Conservation (phyloP, 2,888 invertebrate genomes). For the Leucozona laternaria region DNA sequence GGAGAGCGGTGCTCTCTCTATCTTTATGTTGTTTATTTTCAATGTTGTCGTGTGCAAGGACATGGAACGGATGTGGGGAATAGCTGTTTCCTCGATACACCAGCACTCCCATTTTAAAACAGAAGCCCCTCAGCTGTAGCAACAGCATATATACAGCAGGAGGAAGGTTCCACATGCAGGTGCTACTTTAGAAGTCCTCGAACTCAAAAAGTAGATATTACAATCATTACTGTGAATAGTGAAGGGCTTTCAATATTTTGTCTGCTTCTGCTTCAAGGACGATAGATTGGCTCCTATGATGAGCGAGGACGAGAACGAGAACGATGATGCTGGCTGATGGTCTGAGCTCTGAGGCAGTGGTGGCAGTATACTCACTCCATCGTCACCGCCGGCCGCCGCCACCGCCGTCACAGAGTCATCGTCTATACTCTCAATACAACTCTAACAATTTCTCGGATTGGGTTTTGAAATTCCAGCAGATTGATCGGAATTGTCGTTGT, state of each 20-base stretch:
- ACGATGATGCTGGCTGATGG: constrained; percentile 2
- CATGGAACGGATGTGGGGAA: constrained; percentile 51
- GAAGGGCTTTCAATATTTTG: constrained; percentile 75
- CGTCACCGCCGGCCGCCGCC: too few species aligned
- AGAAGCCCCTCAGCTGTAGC: not conserved
- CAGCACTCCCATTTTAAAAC: not conserved
- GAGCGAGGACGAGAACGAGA: constrained; percentile 9
- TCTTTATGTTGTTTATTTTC: constrained; percentile 72
- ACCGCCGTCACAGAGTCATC: too few species aligned
- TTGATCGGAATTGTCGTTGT: constrained; percentile 69
- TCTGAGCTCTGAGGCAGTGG: not conserved
- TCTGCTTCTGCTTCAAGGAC: constrained; percentile 73
- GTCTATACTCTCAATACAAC: constrained; percentile 8
- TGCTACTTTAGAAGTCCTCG: constrained; percentile 74
- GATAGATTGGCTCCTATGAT: constrained; percentile 66
- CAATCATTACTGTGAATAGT: constrained; percentile 73
- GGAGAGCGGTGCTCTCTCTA: constrained; percentile 34
- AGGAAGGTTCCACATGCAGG: constrained; percentile 67
- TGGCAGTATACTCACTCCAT: constrained; percentile 24
- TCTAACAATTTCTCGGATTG: constrained; percentile 20
- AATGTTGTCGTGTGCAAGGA: constrained; percentile 72
- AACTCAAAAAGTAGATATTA: constrained; percentile 74
- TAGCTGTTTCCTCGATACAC: constrained; percentile 56
- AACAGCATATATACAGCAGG: not conserved
- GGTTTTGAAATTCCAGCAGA: constrained; percentile 54